Conservation (phyloP, 2,797 vertebrate genomes). For the Atherinosoma microstoma region DNA sequence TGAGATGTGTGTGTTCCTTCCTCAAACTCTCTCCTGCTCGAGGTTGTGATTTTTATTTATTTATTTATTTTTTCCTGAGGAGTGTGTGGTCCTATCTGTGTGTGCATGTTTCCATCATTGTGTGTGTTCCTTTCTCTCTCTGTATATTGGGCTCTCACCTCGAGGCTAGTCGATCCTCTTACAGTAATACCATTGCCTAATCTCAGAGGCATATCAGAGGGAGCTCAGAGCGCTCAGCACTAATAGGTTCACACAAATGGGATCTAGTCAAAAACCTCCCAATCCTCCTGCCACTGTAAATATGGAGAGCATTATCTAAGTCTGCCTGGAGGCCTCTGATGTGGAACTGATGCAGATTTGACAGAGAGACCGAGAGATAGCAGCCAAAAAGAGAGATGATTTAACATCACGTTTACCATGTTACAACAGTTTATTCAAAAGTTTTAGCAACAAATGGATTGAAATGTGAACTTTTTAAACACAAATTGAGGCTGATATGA, state of each 20-base stretch:
- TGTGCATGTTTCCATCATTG: constrained; percentile 53
- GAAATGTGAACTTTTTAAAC: constrained; percentile 31
- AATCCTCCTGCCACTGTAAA: constrained; percentile 76
- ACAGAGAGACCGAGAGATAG: constrained; percentile 68
- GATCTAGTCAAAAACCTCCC: constrained; percentile 74
- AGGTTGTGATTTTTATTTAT: constrained; percentile 36
- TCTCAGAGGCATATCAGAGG: constrained; percentile 80
- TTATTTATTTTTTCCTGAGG: constrained; percentile 15
- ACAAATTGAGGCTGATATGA: not conserved
- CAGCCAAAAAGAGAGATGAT: constrained; percentile 58
- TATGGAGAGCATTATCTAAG: constrained; percentile 70
- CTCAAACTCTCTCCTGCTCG: constrained; percentile 20
- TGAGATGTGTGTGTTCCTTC: constrained; percentile 20
- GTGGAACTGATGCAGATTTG: constrained; percentile 77
- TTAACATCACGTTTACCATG: constrained; percentile 62
- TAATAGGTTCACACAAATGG: constrained; percentile 81
- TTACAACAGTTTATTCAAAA: constrained; percentile 49
- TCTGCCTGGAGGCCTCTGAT: constrained; percentile 60
- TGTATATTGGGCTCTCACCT: constrained; percentile 62
- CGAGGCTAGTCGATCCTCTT: constrained; percentile 78
- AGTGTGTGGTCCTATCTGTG: constrained; percentile 68
- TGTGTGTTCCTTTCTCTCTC: constrained; percentile 56
- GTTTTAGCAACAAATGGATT: constrained; percentile 26
- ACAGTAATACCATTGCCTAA: constrained; percentile 80
- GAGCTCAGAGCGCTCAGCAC: constrained; percentile 68